These are phyloP conservation scores for Stenodera caucasica DNA, from an alignment of 2,888 invertebrate genomes.

Conservation along the genomic window DNA sequence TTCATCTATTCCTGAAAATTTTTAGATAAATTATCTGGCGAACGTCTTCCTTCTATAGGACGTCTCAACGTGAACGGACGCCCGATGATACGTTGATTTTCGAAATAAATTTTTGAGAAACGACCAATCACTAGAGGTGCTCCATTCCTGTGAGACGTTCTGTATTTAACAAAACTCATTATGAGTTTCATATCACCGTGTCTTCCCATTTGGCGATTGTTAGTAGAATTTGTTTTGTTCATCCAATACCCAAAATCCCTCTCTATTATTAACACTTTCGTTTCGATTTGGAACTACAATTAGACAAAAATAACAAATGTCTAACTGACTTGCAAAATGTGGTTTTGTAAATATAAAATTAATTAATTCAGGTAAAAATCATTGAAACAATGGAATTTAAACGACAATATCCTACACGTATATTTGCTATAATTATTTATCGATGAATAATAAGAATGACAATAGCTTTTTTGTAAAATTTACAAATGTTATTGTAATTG, in stretches of 20 bases:
- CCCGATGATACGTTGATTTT: no score
- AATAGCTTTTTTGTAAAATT: slow-evolving; percentile 28
- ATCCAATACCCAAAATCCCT: neutral
- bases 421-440: slow-evolving; percentile 17
- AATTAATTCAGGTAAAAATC: slow-evolving; percentile 10
- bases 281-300: neutral
- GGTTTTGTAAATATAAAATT: neutral
- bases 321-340: neutral
- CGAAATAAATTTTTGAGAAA: no score
- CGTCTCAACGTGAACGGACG: no score
- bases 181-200: slow-evolving; percentile 48
- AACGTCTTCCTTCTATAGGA: slow-evolving; percentile 42
- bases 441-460: slow-evolving; percentile 18
- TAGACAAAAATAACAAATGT: neutral
- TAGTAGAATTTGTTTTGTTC: slow-evolving; percentile 12
- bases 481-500: slow-evolving; percentile 9
- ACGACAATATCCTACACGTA: slow-evolving; percentile 25
- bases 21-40: slow-evolving; percentile 35
- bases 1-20: slow-evolving; percentile 26
- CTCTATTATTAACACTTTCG: neutral
- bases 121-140: no score
- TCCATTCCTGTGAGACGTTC: no score
- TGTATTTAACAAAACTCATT: slow-evolving; percentile 40
- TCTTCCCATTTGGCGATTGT: slow-evolving; percentile 39
- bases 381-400: slow-evolving; percentile 25